A percentile compares a stretch with the other conserved stretches of the same genome.
Evolutionary conservation across 2,888 invertebrate species (phyloP).

Genomic region (Linyphia triangularis): DNA sequence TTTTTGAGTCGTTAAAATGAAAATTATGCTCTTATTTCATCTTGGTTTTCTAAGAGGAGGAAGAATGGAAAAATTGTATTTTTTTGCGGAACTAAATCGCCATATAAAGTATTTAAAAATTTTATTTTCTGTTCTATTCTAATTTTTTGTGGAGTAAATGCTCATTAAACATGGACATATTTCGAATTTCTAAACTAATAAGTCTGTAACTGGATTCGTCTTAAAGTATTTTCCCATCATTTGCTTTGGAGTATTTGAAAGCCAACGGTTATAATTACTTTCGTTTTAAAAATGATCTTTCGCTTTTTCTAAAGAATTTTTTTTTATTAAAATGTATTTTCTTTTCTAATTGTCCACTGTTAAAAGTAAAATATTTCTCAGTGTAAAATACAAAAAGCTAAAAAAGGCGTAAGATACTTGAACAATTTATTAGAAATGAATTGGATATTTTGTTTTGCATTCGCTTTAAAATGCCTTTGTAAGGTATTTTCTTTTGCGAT

Average conservation of each 20-base stretch:
- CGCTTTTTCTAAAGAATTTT: background rate
- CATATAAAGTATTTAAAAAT: conserved; percentile 14
- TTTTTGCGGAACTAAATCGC: conserved; percentile 12
- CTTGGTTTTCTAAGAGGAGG: background rate
- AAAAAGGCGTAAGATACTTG: too few relatives aligned
- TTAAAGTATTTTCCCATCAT: background rate
- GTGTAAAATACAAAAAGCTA: too few relatives aligned
- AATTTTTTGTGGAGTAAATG: background rate
- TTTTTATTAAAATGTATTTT: background rate
- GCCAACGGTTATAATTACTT: background rate
- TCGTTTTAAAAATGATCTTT: background rate
- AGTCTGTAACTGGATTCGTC: conserved; percentile 23
- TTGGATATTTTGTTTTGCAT: too few relatives aligned
- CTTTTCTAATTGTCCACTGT: too few relatives aligned
- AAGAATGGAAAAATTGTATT: background rate
- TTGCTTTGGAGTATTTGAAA: background rate
- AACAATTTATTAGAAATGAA: too few relatives aligned
- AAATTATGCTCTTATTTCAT: background rate
- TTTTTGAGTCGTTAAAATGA: conserved; percentile 27
- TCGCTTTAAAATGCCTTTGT: too few relatives aligned
- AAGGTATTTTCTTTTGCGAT: too few relatives aligned
- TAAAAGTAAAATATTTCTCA: too few relatives aligned
- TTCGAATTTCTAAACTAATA: conserved; percentile 31
- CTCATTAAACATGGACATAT: conserved; percentile 13
- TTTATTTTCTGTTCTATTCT: background rate